These are phyloP conservation scores for Gambusia affinis DNA, from an alignment of 2,113 vertebrate genomes.

Conservation along the genomic window DNA sequence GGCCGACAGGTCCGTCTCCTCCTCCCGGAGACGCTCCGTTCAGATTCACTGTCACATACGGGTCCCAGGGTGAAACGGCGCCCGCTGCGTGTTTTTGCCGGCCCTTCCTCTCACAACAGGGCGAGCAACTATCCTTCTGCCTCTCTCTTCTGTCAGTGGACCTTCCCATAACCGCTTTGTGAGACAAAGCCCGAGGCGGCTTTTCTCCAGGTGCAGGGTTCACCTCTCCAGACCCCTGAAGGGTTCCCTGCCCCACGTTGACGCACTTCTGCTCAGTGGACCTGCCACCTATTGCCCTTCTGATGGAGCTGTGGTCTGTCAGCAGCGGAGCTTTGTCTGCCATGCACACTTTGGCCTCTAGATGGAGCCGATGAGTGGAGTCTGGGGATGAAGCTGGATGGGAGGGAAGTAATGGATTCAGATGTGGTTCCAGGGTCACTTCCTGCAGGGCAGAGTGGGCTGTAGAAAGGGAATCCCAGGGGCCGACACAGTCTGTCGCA, in stretches of 20 bases:
- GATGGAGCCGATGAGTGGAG: constrained; percentile 88
- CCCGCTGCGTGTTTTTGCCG: constrained; percentile 67
- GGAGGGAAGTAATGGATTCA: constrained; percentile 91
- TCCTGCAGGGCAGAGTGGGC: constrained; percentile 95
- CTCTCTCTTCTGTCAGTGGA: constrained; percentile 62
- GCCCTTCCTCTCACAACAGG: constrained; percentile 79
- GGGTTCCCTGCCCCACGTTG: constrained; percentile 76
- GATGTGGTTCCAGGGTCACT: constrained; percentile 91
- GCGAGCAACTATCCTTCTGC: constrained; percentile 63
- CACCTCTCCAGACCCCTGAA: constrained; percentile 73
- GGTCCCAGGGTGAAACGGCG: constrained; percentile 67
- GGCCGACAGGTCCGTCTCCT: constrained; percentile 69
- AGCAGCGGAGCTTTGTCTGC: constrained; percentile 68
- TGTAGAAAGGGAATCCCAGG: constrained; percentile 95
- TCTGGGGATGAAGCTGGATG: constrained; percentile 91
- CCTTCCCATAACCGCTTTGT: constrained; percentile 78
- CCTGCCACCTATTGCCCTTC: constrained; percentile 85
- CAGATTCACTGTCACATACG: constrained; percentile 70
- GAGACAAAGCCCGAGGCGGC: constrained; percentile 77
- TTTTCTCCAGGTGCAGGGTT: constrained; percentile 67
- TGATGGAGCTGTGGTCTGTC: constrained; percentile 70
- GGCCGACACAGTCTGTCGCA: constrained; percentile 89
- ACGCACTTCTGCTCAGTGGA: constrained; percentile 84
- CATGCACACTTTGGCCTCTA: constrained; percentile 82
- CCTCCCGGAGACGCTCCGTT: constrained; percentile 76